Conservation (phyloP, 2,113 vertebrate genomes). For the Rhinolophus sinicus region DNA sequence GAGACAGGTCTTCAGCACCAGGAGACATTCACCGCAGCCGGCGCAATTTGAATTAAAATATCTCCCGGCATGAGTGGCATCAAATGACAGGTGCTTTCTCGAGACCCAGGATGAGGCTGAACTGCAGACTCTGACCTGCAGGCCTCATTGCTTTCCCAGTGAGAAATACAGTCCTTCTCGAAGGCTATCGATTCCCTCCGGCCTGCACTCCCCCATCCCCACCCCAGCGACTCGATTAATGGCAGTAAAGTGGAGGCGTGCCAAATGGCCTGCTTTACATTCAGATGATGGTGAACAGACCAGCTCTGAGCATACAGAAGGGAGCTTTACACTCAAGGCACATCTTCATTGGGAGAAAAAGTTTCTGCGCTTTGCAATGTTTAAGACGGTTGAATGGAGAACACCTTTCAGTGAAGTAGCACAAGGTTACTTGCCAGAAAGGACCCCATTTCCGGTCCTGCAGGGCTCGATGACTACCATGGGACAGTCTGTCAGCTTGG, state of each 20-base stretch:
- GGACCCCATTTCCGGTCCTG: background rate
- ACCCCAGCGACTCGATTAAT: background rate
- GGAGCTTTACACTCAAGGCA: background rate
- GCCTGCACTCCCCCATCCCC: accelerated
- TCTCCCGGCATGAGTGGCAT: background rate
- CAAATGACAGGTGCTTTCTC: slow-evolving; percentile 43
- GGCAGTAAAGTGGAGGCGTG: background rate
- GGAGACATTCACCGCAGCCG: background rate
- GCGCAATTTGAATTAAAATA: slow-evolving; percentile 56
- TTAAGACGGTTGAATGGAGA: background rate
- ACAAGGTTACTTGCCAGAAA: accelerated
- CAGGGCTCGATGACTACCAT: accelerated
- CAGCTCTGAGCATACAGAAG: background rate
- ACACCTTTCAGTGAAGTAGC: background rate
- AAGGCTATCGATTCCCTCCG: background rate
- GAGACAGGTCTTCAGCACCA: background rate
- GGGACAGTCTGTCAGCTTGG: background rate
- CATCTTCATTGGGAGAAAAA: background rate
- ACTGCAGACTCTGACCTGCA: background rate
- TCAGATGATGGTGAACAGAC: background rate
- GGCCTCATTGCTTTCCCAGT: background rate
- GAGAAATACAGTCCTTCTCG: background rate
- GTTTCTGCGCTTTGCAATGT: background rate
- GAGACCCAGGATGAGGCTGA: slow-evolving; percentile 27
- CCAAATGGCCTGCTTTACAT: slow-evolving; percentile 3